phyloP scores from a whole-genome alignment of 2,113 vertebrate genomes.

The Naja naja region DNA sequence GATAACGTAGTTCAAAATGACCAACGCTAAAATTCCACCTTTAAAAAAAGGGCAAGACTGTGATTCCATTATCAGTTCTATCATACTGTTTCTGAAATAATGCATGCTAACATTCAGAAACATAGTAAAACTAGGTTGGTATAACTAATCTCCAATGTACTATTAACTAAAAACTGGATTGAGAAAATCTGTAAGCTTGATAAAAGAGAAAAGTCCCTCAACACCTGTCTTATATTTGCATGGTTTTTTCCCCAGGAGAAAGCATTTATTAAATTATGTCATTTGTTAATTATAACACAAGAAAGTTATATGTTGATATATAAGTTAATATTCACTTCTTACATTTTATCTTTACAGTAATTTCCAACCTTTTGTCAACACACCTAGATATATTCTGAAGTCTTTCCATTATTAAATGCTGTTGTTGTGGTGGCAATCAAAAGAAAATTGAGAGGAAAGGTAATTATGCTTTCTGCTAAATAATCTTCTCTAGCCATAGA shows the following conservation, averaged over 20 bases:
- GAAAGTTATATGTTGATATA: background rate
- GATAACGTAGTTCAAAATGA: conserved; percentile 91
- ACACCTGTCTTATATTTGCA: background rate
- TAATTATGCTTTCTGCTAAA: background rate
- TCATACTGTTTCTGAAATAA: background rate
- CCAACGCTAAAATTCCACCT: conserved; percentile 99
- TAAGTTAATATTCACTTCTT: background rate
- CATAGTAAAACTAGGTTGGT: background rate
- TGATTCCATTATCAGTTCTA: background rate
- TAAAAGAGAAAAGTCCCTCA: background rate
- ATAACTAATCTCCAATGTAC: background rate
- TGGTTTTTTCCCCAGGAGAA: background rate
- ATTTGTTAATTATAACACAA: background rate
- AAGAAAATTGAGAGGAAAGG: background rate
- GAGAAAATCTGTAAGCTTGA: background rate
- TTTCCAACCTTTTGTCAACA: background rate
- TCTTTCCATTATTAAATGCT: background rate
- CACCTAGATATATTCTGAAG: background rate
- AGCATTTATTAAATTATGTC: background rate
- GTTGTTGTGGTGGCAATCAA: background rate
- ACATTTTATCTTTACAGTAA: background rate
- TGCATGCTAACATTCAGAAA: background rate
- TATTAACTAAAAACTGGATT: background rate
- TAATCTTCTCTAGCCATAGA: background rate
- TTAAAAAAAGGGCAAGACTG: conserved; percentile 54